Evolutionary conservation across 2,888 invertebrate species (phyloP), one percentile per base, ranked within the genome.

Genomic region (Osmoderma eremita): DNA sequence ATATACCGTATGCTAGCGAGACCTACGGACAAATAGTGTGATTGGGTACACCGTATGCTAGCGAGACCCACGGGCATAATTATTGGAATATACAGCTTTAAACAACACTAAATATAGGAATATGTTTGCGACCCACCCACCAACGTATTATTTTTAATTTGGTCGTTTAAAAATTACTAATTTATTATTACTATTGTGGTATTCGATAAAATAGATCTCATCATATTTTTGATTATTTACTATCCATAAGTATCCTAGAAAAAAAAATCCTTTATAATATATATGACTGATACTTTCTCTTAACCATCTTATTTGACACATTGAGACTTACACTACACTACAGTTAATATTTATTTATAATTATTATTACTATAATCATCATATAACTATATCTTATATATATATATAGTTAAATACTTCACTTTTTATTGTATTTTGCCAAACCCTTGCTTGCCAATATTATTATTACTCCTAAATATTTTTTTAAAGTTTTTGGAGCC

Each of bases 401-500:
- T 6, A 30, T 30, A 30, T 10, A 3, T 30, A 30, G 30, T 30
- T 24, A 30, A 10, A 30, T 30, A 3, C 10, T 30, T 30, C 10
- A 30, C 30, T 10, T 30, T 30, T 30, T 30, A 30, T 10, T 30
- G 30, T 30, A 17, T 15, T 53, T 53, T 53, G 53, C 53, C 38
- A 36, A 36, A 17, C 53, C 53, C 17, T 53, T 53, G 53, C 53
- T 53, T 53, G 53, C 53, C 53, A 38, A 53, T 38, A 53, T 53
- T 53, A 36, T 53, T 53, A 17, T 36, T 38, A 13, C 17, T 38
- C 18, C 17, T 36, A 30, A 4, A 30, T 8, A 4, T 4, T 10
- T 30, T 30, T 5, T 4, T 5, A 24, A 4, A 24, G 24, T 5
- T 3, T 62, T 70, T 72, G 75, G 75, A 75, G 71, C 69, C 75